Conservation (phyloP, 2,888 invertebrate genomes). For the Epicampocera succincta region DNA sequence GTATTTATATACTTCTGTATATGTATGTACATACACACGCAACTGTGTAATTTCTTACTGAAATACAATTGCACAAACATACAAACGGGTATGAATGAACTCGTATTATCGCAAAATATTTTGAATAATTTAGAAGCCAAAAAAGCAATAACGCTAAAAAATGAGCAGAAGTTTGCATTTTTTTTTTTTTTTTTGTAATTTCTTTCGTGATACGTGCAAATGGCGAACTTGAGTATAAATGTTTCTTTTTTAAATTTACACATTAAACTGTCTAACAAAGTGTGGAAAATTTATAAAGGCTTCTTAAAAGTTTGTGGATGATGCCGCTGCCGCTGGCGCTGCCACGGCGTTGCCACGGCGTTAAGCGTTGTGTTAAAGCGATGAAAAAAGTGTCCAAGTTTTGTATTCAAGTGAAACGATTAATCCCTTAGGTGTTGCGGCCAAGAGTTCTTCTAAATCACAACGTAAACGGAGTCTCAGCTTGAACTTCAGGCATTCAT, state of each 20-base stretch:
- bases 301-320: slow-evolving; percentile 16
- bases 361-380: slow-evolving; percentile 67
- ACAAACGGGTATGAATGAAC: too few species aligned
- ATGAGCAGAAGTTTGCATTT: slow-evolving; percentile 22
- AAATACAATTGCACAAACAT: too few species aligned
- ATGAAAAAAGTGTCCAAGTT: slow-evolving; percentile 69
- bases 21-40: too few species aligned
- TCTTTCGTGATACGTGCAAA: slow-evolving; percentile 61
- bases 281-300: slow-evolving; percentile 52
- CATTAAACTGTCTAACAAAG: slow-evolving; percentile 55
- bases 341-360: slow-evolving; percentile 15
- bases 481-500: slow-evolving; percentile 10
- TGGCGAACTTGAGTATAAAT: slow-evolving; percentile 63
- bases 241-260: slow-evolving; percentile 42
- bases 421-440: slow-evolving; percentile 67
- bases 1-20: too few species aligned
- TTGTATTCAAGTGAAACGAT: slow-evolving; percentile 62
- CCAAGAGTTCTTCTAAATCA: slow-evolving; percentile 66
- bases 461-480: slow-evolving; percentile 38
- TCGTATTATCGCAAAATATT: slow-evolving; percentile 59
- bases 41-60: too few species aligned
- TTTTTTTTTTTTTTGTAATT: slow-evolving; percentile 54
- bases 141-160: slow-evolving; percentile 68
- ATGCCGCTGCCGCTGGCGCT: slow-evolving; percentile 28
- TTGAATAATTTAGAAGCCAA: slow-evolving; percentile 69